phyloP scores from a whole-genome alignment of 2,113 vertebrate species.

The Opisthocomus hoazin region DNA sequence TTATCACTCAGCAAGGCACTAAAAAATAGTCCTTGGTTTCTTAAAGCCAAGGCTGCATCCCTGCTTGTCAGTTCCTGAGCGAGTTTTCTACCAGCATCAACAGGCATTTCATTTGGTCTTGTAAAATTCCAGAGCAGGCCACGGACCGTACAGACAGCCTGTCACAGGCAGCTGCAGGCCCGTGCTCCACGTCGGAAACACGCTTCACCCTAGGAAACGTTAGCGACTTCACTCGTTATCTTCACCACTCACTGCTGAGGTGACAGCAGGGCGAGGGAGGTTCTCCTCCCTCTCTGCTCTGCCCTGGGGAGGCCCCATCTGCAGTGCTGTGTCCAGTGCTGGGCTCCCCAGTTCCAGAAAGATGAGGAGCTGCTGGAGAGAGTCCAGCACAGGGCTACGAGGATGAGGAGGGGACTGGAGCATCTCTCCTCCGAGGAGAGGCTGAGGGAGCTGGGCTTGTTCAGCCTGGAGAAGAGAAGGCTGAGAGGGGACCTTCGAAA shows the following conservation, averaged over 20 bases:
- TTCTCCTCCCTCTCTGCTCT: too few relatives aligned
- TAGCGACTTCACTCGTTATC: not conserved
- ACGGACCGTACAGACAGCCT: rapidly evolving
- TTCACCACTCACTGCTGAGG: not conserved
- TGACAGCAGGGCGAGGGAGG: too few relatives aligned
- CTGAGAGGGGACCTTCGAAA: too few relatives aligned
- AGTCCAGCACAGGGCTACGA: too few relatives aligned
- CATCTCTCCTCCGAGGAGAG: too few relatives aligned
- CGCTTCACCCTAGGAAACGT: not conserved
- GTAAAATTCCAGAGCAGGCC: not conserved
- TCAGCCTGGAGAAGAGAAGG: too few relatives aligned
- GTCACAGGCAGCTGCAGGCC: not conserved
- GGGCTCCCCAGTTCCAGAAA: too few relatives aligned
- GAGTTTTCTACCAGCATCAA: not conserved
- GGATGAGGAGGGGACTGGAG: too few relatives aligned
- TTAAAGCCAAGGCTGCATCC: not conserved
- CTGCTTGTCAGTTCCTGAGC: not conserved
- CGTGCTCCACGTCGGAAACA: rapidly evolving
- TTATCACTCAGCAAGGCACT: not conserved
- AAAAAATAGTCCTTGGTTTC: rapidly evolving
- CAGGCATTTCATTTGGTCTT: not conserved
- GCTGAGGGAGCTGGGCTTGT: too few relatives aligned
- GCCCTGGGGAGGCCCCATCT: too few relatives aligned
- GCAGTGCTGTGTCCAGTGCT: too few relatives aligned
- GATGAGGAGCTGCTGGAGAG: too few relatives aligned